Base-by-base conservation (phyloP, 1,140 invertebrate genomes). In the Meloidogyne floridensis region DNA sequence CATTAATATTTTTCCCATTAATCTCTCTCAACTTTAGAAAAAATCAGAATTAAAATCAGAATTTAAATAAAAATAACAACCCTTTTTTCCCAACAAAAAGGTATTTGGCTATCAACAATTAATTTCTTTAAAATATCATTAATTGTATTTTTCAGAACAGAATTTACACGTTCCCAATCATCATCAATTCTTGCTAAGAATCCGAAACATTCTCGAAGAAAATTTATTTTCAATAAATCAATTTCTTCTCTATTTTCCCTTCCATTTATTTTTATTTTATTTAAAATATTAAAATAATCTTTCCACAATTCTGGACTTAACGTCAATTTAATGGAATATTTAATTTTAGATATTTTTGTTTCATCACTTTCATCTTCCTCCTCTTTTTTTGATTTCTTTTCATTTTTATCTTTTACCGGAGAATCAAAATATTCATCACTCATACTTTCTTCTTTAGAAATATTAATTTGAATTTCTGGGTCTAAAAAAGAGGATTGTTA, bases 261-360 rank as follows among this genome's bases (percentile, higher is more conserved):
- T n/a, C n/a, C 13, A 15, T 59, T 65, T 59, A 59, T 15, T 65
- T 65, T 65, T n/a, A 65, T 65, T 65, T 65, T 65, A 65, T 65
- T 65, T 65, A 65, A 65, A 65, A 65, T 65, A 65, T 65, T 65
- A 65, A 65, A 65, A 65, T 65, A 65, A 7, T 65, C 59, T 65
- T 65, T 65, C 59, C 59, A 65, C n/a, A 65, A 65, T 65, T 65
- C 15, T 6, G 59, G n/a, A 65, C n/a, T 65, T 65, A 59, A 59
- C 4, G 11, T 59, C 13, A 65, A n/a, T 13, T n/a, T 5, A 59
- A 56, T 56, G 10, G 10, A 11, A 59, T 59, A 59, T 59, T 59
- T 59, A 15, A 59, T 59, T 59, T 5, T 13, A 15, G 15, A 6
- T 65, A 7, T 5, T 65, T n/a, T n/a, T 65, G 7, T 65, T 65